Conservation (phyloP, 2,113 vertebrate genomes). For the Toxotes chatareus region DNA sequence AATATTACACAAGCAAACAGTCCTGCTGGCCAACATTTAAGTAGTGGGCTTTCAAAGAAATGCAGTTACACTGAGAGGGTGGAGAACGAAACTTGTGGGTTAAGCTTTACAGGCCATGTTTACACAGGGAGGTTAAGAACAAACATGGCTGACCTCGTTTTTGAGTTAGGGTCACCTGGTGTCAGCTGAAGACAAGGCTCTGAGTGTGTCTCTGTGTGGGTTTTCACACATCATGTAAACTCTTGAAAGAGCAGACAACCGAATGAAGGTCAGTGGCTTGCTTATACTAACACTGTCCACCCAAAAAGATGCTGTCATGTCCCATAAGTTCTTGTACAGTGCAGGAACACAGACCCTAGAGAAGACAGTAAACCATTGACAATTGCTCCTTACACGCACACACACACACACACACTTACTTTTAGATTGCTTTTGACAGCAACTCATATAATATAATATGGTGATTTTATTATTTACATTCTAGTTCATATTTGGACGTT, state of each 20-base stretch:
- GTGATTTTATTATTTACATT: no score
- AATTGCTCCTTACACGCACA: neutral
- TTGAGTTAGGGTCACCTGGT: slow-evolving; percentile 20
- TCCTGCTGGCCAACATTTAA: neutral
- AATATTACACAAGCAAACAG: neutral
- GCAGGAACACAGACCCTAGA: neutral
- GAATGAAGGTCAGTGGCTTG: neutral
- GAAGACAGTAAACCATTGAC: neutral
- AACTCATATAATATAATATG: no score
- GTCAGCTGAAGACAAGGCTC: slow-evolving; percentile 26
- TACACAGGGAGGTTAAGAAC: slow-evolving; percentile 55
- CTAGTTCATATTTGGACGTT: no score
- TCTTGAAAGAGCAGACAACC: slow-evolving; percentile 9
- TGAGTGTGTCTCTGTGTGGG: slow-evolving; percentile 7
- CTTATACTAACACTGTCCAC: no score
- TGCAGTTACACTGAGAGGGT: slow-evolving; percentile 2
- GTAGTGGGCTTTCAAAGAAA: neutral
- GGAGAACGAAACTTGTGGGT: neutral
- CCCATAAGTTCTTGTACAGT: neutral
- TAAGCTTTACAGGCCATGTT: slow-evolving; percentile 34
- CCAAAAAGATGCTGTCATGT: neutral
- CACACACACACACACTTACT: no score
- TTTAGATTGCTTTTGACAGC: no score
- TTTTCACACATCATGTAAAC: neutral
- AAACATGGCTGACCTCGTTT: slow-evolving; percentile 55